Conservation (phyloP, 2,113 vertebrate species). For the Scolopax mira region DNA sequence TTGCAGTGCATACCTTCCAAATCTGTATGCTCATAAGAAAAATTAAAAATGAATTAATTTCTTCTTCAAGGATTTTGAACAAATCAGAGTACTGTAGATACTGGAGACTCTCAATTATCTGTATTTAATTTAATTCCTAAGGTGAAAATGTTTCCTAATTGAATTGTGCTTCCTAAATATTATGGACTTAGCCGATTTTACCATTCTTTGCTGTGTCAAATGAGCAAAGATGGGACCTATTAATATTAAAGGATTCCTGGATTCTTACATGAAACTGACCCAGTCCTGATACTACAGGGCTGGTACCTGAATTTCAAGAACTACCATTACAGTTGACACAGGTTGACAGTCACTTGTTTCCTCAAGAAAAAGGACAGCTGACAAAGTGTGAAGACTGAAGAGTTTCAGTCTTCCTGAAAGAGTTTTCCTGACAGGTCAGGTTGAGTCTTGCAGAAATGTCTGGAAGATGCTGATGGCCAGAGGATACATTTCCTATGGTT, state of each 20-base stretch:
- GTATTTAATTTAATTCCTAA: background rate
- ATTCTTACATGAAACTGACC: background rate
- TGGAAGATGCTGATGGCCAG: background rate
- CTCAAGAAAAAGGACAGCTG: background rate
- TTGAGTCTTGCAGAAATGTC: background rate
- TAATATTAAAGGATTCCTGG: background rate
- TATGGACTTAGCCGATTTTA: background rate
- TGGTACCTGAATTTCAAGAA: background rate
- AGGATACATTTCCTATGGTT: background rate
- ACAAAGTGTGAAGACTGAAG: background rate
- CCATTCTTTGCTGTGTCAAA: background rate
- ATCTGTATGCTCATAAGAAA: background rate
- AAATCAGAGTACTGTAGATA: background rate
- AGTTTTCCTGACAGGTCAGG: background rate
- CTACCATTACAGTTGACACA: background rate
- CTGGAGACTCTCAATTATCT: background rate
- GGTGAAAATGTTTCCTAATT: background rate
- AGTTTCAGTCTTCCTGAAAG: too few relatives aligned
- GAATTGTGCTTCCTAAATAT: background rate
- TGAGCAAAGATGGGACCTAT: background rate
- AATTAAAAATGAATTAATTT: background rate
- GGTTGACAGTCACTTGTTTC: background rate
- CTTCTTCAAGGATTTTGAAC: background rate
- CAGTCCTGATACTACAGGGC: background rate
- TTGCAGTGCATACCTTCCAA: background rate